Evolutionary conservation across 2,888 invertebrate species (phyloP), one percentile per base, ranked within the genome.

Genomic region (Carcina quercana): DNA sequence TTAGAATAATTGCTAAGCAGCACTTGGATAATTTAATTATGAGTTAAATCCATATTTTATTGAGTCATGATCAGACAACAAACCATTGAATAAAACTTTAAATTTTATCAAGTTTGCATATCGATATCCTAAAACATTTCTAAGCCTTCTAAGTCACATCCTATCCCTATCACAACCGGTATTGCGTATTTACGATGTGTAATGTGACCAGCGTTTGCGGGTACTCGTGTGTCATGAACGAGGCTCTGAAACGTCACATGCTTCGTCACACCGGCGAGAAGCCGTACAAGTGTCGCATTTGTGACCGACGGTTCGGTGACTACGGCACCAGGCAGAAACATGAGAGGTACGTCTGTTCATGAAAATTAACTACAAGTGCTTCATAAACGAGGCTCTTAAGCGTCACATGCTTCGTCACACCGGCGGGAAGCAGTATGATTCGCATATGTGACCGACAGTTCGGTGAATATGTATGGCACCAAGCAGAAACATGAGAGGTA

Each of bases 331-430:
- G 79, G 32, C 78, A 79, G 61, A 82, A 80, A 38, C 82, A 82
- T 34, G 78, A 82, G 39, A 69, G 80, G 79, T 71, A 43, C 12
- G 22, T 22, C 11, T 7, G 24, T 24, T 24, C 10, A 11, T 8
- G n/a, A n/a, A n/a, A n/a, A n/a, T n/a, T n/a, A n/a, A n/a, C n/a
- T n/a, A n/a, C 24, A 12, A 5, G 10, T n/a, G 20, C 10, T 20
- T 20, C n/a, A 2, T 7, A 3, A 8, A 20, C n/a, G n/a, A n/a
- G 72, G 74, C 71, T 52, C 49, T 75, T 28, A 63, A 61, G 13
- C 75, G 84, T 0, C 80, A 83, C 48, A 79, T 82, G 76, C 43
- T 73, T 45, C 57, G 65, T 0, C 82, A 80, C 39, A 80, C 80
- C 3, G 82, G 79, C 15, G 69, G 70, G 35, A 53, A 58, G n/a